phyloP scores from a whole-genome alignment of 2,113 vertebrate species.

The Callipepla californica region DNA sequence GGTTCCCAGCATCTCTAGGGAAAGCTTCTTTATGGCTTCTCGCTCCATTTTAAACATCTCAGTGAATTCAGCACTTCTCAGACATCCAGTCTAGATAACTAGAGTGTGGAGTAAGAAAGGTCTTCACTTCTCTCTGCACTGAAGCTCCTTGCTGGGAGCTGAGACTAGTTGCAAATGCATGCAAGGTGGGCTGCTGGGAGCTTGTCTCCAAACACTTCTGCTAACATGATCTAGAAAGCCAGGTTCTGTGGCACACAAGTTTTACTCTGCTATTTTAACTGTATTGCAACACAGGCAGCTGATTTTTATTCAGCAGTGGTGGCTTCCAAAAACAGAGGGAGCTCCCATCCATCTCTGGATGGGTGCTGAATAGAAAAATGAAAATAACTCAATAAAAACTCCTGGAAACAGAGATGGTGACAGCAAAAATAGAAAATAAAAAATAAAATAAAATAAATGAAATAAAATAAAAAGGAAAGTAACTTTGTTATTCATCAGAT shows the following conservation, averaged over 20 bases:
- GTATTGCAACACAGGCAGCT: background rate
- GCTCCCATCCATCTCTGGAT: slow-evolving; percentile 11
- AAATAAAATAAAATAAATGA: no score
- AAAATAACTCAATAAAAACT: slow-evolving; percentile 61
- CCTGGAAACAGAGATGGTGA: slow-evolving; percentile 37
- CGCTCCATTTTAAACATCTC: background rate
- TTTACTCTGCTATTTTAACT: background rate
- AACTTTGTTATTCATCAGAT: slow-evolving; percentile 56
- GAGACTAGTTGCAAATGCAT: background rate
- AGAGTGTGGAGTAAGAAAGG: background rate
- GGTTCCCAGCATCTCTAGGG: background rate
- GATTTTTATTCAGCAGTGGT: slow-evolving; percentile 1
- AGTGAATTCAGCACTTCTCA: background rate
- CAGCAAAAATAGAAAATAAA: background rate
- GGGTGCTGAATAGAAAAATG: slow-evolving; percentile 60
- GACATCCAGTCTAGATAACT: background rate
- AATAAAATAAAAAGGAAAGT: background rate
- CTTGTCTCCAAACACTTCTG: background rate
- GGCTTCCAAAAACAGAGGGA: slow-evolving; percentile 31
- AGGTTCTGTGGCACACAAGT: background rate
- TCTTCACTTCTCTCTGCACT: background rate
- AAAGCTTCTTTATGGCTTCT: background rate
- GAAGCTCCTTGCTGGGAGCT: background rate
- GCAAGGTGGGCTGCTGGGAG: background rate
- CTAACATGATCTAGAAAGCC: background rate